Evolutionary conservation across 2,888 invertebrate genomes (phyloP).

Genomic region (Blera fallax): DNA sequence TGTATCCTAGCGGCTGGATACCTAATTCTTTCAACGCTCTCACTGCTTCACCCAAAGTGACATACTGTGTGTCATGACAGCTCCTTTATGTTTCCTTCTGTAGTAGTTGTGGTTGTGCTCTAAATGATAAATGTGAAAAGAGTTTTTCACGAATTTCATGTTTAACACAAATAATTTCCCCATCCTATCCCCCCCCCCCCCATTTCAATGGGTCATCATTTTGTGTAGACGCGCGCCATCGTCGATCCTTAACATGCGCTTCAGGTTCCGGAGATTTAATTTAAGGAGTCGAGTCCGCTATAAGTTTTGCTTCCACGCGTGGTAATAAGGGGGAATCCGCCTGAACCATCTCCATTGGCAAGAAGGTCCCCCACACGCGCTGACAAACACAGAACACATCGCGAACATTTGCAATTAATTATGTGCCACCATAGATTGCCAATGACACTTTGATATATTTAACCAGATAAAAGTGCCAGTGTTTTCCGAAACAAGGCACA

Average conservation of each 20-base stretch:
- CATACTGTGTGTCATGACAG: constrained; percentile 8
- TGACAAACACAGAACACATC: constrained; percentile 15
- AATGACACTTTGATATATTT: constrained; percentile 66
- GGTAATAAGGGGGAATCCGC: neutral
- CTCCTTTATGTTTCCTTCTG: neutral
- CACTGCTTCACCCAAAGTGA: constrained; percentile 1
- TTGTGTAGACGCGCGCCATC: constrained; percentile 7
- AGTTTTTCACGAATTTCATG: constrained; percentile 52
- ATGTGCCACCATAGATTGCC: constrained; percentile 52
- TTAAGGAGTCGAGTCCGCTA: constrained; percentile 1
- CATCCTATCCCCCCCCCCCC: neutral
- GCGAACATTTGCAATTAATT: constrained; percentile 61
- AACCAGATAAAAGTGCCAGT: constrained; percentile 61
- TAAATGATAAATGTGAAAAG: constrained; percentile 25
- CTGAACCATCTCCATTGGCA: neutral
- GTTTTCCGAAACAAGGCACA: constrained; percentile 15
- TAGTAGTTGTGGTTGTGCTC: neutral
- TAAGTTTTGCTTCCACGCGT: constrained; percentile 5
- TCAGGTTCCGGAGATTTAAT: constrained; percentile 20
- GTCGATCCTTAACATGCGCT: neutral
- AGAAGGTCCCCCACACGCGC: neutral
- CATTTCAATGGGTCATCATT: constrained; percentile 29
- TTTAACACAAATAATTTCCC: constrained; percentile 39
- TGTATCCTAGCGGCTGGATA: constrained; percentile 27
- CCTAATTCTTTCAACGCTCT: constrained; percentile 47